A percentile compares a stretch with the other conserved stretches of the same genome.
Conservation (phyloP, 2,113 vertebrate genomes). For the Fulmarus glacialis region DNA sequence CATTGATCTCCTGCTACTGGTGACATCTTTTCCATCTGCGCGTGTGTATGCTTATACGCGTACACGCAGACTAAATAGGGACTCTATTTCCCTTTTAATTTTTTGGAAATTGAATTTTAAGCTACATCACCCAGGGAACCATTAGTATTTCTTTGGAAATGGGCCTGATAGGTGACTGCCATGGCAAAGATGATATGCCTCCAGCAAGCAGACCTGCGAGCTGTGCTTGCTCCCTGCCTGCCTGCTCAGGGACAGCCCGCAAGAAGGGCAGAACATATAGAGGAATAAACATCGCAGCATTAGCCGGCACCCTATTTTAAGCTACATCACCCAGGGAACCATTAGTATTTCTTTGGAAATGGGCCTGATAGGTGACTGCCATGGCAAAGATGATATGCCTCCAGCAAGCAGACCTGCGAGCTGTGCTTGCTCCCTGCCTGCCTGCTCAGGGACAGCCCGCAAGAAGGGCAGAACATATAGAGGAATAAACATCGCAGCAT, state of each 20-base stretch:
- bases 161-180: background rate
- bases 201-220: background rate
- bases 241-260: background rate
- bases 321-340: background rate
- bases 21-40: background rate
- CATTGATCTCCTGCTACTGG: background rate
- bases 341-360: background rate
- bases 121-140: background rate
- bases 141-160: background rate
- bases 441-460: background rate
- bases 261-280: background rate
- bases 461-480: background rate
- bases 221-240: background rate
- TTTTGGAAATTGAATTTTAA: background rate
- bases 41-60: no score
- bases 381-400: background rate
- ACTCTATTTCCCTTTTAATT: background rate
- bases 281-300: background rate
- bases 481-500: background rate
- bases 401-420: background rate
- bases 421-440: background rate
- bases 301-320: background rate
- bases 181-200: background rate
- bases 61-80: background rate
- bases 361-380: background rate